phyloP scores from a whole-genome alignment of 2,113 vertebrate species.

The Calyptomena viridis region DNA sequence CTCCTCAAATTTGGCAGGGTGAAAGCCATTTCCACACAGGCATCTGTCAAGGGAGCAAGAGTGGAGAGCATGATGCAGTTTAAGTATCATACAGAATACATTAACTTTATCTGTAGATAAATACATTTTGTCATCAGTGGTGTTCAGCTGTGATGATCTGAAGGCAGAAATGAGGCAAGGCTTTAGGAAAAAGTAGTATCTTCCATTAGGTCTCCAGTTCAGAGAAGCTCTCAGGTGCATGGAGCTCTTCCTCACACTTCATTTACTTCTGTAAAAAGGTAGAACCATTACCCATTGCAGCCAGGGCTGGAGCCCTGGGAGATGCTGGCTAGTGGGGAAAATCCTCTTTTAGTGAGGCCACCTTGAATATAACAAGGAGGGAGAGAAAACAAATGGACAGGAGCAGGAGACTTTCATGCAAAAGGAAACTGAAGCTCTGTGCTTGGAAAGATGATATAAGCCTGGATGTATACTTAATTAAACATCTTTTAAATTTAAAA shows the following conservation, averaged over 20 bases:
- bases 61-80: neutral
- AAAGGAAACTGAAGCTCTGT: neutral
- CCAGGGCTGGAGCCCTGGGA: neutral
- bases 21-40: neutral
- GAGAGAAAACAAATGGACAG: neutral
- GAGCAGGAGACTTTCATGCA: neutral
- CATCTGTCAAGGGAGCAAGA: neutral
- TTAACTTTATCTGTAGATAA: neutral
- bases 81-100: neutral
- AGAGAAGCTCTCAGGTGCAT: neutral
- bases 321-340: neutral
- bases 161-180: neutral
- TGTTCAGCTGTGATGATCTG: neutral
- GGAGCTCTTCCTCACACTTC: neutral
- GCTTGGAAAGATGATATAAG: neutral
- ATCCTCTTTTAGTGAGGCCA: neutral
- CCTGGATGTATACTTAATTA: neutral
- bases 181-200: neutral
- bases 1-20: neutral
- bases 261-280: neutral
- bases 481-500: neutral
- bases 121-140: neutral
- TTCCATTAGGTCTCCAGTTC: neutral
- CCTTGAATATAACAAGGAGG: neutral
- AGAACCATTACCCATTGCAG: neutral